Evolutionary conservation across 2,888 invertebrate species (phyloP).

Genomic region (Agrenia bidenticulata): DNA sequence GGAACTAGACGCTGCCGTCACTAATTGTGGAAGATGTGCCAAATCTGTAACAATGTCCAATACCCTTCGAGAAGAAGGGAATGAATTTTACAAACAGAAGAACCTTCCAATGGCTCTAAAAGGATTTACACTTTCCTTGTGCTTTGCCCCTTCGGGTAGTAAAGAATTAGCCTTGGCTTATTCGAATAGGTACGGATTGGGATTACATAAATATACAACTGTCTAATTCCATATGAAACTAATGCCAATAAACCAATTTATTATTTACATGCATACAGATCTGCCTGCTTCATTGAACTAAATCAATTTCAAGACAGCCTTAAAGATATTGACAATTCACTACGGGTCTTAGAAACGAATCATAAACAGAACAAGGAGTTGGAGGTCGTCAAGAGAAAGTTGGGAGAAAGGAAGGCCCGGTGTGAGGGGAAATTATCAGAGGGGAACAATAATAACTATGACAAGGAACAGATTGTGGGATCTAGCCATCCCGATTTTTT

Average conservation of each 20-base stretch:
- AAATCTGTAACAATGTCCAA: constrained; percentile 23
- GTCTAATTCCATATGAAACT: background rate
- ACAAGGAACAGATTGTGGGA: no score
- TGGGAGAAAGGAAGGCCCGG: constrained; percentile 1
- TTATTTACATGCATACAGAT: constrained; percentile 14
- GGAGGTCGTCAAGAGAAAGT: background rate
- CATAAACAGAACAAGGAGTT: background rate
- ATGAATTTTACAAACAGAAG: constrained; percentile 36
- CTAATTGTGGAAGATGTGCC: constrained; percentile 4
- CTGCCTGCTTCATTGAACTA: constrained; percentile 33
- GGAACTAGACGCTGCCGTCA: background rate
- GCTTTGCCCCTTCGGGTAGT: constrained; percentile 28
- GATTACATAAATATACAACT: background rate
- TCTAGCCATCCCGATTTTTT: constrained; percentile 22
- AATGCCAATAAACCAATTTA: no score
- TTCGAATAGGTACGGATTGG: constrained; percentile 28
- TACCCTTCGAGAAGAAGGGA: constrained; percentile 27
- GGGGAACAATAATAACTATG: background rate
- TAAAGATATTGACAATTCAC: constrained; percentile 17
- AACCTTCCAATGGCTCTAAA: constrained; percentile 31
- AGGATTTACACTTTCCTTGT: constrained; percentile 41
- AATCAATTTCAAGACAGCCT: background rate
- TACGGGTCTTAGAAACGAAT: background rate
- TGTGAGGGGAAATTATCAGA: constrained; percentile 9
- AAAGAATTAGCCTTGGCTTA: constrained; percentile 25